Conservation (phyloP, 2,888 invertebrate genomes). For the Allolobophora icterica region DNA sequence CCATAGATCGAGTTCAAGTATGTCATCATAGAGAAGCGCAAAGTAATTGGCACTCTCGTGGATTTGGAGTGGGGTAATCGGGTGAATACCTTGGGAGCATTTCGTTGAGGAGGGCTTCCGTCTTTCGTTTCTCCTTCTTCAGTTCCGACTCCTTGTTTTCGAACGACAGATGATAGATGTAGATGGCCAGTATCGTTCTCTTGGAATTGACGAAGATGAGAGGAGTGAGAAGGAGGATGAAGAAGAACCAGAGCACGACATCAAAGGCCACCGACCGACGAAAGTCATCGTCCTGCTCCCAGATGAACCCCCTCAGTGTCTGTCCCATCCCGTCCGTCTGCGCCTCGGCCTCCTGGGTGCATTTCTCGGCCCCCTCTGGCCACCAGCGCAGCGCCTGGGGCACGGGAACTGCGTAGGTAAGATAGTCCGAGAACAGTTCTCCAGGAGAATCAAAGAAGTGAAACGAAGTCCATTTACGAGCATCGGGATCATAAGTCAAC, state of each 20-base stretch:
- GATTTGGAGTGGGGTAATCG: not conserved
- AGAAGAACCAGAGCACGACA: not conserved
- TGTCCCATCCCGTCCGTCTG: not conserved
- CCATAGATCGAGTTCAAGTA: too few species aligned
- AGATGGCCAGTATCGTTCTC: slow-evolving; percentile 4
- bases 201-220: not conserved
- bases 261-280: not conserved
- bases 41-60: too few species aligned
- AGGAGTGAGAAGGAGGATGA: not conserved
- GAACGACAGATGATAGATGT: slow-evolving; percentile 31
- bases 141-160: slow-evolving; percentile 29
- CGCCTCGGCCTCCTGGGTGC: not conserved
- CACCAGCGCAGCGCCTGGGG: not conserved
- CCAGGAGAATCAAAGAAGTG: not conserved
- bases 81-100: slow-evolving; percentile 29
- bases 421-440: not conserved
- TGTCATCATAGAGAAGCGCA: too few species aligned
- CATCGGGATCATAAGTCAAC: not conserved
- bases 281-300: not conserved
- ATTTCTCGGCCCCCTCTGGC: not conserved
- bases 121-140: slow-evolving; percentile 26
- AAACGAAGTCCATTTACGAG: not conserved
- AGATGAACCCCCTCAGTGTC: not conserved
- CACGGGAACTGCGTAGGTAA: not conserved
- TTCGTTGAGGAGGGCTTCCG: slow-evolving; percentile 29